Evolutionary conservation across 2,888 invertebrate genomes (phyloP).

Genomic region (Meghimatium bilineatum): DNA sequence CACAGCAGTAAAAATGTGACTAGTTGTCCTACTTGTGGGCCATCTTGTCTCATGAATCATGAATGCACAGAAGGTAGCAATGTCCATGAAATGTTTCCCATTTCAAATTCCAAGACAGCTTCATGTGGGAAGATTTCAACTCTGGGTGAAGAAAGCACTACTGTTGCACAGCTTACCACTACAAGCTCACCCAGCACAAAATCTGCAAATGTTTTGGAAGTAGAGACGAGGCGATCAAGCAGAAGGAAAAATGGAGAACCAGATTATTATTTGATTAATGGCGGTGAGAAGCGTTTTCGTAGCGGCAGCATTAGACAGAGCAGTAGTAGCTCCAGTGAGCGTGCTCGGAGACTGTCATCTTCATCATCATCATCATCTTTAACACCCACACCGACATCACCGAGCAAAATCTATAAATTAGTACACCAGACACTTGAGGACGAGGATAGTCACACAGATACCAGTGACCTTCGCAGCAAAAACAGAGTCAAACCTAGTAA

Average conservation of each 20-base stretch:
- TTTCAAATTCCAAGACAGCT: background rate
- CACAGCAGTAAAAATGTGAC: background rate
- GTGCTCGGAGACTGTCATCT: background rate
- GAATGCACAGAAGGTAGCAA: background rate
- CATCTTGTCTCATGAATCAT: background rate
- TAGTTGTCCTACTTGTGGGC: background rate
- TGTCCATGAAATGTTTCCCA: background rate
- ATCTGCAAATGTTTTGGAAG: constrained; percentile 5
- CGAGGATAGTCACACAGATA: background rate
- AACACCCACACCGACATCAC: background rate
- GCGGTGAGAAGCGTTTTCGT: constrained; percentile 35
- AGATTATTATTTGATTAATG: constrained; percentile 46
- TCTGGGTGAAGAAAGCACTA: background rate
- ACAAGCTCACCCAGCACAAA: constrained; percentile 30
- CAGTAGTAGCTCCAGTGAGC: constrained; percentile 20
- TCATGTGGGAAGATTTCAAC: background rate
- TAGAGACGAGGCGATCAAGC: constrained; percentile 34
- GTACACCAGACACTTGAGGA: background rate
- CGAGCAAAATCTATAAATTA: background rate
- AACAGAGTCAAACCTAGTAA: background rate
- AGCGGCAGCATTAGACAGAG: background rate
- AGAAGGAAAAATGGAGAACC: constrained; percentile 36
- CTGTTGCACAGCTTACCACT: background rate
- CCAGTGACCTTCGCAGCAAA: background rate
- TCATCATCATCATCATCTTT: constrained; percentile 12